These are phyloP conservation scores for Drosophila kokeensis DNA, from an alignment of 2,888 invertebrate species.

Conservation along the genomic window DNA sequence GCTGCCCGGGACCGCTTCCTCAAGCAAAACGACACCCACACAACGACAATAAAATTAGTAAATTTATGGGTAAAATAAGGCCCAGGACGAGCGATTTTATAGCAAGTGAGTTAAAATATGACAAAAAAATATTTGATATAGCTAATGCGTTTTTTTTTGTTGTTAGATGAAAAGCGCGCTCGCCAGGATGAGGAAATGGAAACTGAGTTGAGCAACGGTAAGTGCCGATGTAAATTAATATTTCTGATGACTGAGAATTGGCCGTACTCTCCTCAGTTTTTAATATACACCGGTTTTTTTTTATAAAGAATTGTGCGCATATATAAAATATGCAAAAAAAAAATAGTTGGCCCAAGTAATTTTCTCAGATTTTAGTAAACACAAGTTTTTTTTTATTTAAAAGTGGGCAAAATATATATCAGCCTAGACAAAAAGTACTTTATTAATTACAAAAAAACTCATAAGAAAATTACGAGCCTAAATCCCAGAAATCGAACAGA, in stretches of 20 bases:
- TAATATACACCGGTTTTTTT: too few species aligned
- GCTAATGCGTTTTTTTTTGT: not conserved
- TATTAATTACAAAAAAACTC: slow-evolving; percentile 5
- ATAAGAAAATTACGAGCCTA: slow-evolving; percentile 2
- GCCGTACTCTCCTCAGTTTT: too few species aligned
- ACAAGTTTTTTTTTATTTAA: not conserved
- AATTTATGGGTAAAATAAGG: slow-evolving; percentile 89
- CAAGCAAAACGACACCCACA: slow-evolving; percentile 86
- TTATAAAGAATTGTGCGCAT: not conserved
- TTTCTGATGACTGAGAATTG: too few species aligned
- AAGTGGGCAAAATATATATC: not conserved
- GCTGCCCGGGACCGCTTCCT: slow-evolving; percentile 90
- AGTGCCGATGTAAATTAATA: slow-evolving; percentile 50
- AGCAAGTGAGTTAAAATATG: slow-evolving; percentile 68
- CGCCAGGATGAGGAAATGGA: slow-evolving; percentile 84
- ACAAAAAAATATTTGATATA: not conserved
- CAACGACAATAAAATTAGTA: slow-evolving; percentile 89
- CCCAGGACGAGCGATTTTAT: slow-evolving; percentile 82
- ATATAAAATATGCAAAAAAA: not conserved
- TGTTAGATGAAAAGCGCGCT: slow-evolving; percentile 79
- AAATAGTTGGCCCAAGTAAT: not conserved
- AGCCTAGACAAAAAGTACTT: not conserved
- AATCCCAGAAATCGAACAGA: slow-evolving; percentile 29
- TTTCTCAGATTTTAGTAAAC: not conserved
- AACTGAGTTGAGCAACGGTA: slow-evolving; percentile 82